These are phyloP conservation scores for Erebia aethiops DNA, from an alignment of 2,888 invertebrate species.

Conservation along the genomic window DNA sequence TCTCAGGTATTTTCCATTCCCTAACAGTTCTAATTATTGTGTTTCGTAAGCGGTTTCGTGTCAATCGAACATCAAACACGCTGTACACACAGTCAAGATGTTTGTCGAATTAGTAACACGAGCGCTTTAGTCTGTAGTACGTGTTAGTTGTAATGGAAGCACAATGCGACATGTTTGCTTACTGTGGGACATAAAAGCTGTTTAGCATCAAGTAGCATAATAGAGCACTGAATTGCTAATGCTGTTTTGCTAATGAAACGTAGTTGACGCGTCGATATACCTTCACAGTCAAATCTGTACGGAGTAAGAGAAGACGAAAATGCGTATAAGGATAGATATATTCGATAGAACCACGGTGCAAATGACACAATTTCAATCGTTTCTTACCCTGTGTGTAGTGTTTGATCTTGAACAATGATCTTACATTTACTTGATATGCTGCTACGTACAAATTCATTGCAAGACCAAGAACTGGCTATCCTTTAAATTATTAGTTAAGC, in stretches of 20 bases:
- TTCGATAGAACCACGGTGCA: not conserved
- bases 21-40: constrained; percentile 75
- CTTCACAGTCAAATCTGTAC: constrained; percentile 3
- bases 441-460: no score
- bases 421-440: no score
- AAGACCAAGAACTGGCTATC: no score
- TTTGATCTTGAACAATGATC: no score
- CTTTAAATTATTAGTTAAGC: no score
- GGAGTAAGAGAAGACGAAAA: not conserved
- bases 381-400: no score
- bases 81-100: constrained; percentile 44
- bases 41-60: constrained; percentile 77
- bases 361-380: no score
- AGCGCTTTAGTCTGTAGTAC: constrained; percentile 20
- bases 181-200: constrained; percentile 35
- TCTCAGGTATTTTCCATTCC: constrained; percentile 78
- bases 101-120: constrained; percentile 31
- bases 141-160: constrained; percentile 32
- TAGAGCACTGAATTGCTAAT: constrained; percentile 25
- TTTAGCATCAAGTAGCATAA: constrained; percentile 34
- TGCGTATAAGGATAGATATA: not conserved
- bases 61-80: constrained; percentile 64
- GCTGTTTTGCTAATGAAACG: constrained; percentile 23
- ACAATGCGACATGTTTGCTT: constrained; percentile 39
- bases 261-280: constrained; percentile 6